Evolutionary conservation across 92 coral and sea anemone genomes (phyloP).

Genomic region (Actinostola sp.): DNA sequence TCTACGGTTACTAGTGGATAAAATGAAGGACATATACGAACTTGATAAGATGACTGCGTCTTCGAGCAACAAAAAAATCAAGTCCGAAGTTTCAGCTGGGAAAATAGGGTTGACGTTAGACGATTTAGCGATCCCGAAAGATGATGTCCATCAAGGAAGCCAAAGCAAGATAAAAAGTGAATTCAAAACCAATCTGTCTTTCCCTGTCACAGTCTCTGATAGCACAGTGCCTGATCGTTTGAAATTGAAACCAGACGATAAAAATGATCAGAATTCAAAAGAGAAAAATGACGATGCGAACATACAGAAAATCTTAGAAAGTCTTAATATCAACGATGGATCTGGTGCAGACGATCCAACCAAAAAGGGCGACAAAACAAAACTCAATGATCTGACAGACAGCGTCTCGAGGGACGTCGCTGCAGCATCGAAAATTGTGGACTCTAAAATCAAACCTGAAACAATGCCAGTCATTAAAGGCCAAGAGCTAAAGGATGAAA

Average conservation of each 20-base stretch:
- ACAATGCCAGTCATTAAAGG: constrained; percentile 26
- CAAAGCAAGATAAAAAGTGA: background rate
- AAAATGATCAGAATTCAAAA: constrained; percentile 15
- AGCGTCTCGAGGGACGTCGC: constrained; percentile 8
- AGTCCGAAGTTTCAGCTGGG: constrained; percentile 56
- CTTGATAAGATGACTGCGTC: constrained; percentile 65
- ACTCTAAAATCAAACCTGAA: background rate
- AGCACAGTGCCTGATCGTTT: constrained; percentile 34
- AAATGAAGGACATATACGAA: constrained; percentile 84
- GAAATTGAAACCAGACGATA: constrained; percentile 35
- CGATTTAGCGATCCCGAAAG: constrained; percentile 34
- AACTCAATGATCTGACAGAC: background rate
- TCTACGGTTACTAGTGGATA: constrained; percentile 75
- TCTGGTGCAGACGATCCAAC: background rate
- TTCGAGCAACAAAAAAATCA: constrained; percentile 9
- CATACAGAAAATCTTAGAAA: constrained; percentile 35
- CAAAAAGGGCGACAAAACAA: constrained; percentile 1
- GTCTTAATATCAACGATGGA: constrained; percentile 22
- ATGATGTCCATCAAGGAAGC: constrained; percentile 23
- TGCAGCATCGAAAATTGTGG: background rate
- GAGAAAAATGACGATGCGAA: constrained; percentile 36
- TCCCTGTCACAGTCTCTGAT: constrained; percentile 75
- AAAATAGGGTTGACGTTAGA: constrained; percentile 54
- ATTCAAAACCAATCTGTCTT: constrained; percentile 72
- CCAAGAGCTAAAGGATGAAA: constrained; percentile 13